Evolutionary conservation across 2,113 vertebrate species (phyloP), one percentile per base, ranked within the genome.

Genomic region (Corythoichthys intestinalis): DNA sequence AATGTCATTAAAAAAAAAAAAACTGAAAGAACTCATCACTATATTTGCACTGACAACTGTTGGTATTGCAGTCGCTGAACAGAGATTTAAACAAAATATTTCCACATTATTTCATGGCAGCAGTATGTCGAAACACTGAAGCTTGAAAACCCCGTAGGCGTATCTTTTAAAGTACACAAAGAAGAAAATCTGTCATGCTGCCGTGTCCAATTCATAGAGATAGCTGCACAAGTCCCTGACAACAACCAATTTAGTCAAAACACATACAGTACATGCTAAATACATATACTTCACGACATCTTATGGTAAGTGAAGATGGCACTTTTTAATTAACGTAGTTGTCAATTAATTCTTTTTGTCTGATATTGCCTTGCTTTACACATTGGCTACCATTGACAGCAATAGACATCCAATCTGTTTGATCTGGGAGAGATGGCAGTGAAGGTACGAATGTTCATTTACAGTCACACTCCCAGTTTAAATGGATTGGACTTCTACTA

Each of bases 131-230:
- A 77, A 77, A 74, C 76, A 67, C 59, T 58, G 68, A 58, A 6
- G 67, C 61, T 57, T 76, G 61, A 59, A 79, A 76, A 75, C 71
- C 47, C 80, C 76, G 67, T 57, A 53, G 72, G 75, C 75, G 78
- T 80, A 82, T 85, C 79, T 86, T 58, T 73, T 72, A 38, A 84
- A 76, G 77, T 83, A 63, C 82, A 84, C 59, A 83, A 79, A 78
- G 79, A 63, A 62, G 69, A 75, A 77, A 79, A 72, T 73, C 79
- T 78, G 76, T 83, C 76, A 76, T 83, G 81, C 76, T 83, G 73
- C 75, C 47, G 48, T 76, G 72, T 85, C 67, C 70, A 82, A 77
- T 87, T 85, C 71, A 81, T 85, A 67, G 76, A 76, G 74, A 85
- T 66, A 75, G 62, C 70, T 70, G 69, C n/a, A 76, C 71, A 82